Percentiles rank a stretch among this genome's conserved stretches.
Conservation (phyloP, 1,140 invertebrate species). For the Drosophila insularis region DNA sequence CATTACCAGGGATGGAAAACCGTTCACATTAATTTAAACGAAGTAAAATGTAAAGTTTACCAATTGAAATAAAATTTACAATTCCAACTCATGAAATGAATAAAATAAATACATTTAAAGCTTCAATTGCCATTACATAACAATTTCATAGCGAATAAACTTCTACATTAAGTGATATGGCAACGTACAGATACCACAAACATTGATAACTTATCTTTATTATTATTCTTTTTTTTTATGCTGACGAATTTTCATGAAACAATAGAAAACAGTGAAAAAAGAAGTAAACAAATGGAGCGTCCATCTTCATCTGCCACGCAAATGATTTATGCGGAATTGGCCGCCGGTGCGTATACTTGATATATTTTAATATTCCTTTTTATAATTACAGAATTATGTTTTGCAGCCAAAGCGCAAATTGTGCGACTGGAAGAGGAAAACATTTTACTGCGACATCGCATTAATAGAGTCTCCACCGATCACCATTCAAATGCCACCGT, state of each 20-base stretch:
- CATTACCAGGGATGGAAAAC: neutral
- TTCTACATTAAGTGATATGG: constrained; percentile 1
- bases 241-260: constrained; percentile 30
- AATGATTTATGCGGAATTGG: constrained; percentile 60
- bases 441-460: constrained; percentile 57
- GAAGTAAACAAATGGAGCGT: constrained; percentile 46
- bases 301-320: constrained; percentile 53
- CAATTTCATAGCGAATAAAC: neutral
- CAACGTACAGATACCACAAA: constrained; percentile 8
- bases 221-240: constrained; percentile 10
- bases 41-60: neutral
- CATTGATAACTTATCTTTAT: constrained; percentile 63
- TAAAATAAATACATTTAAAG: neutral
- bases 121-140: neutral
- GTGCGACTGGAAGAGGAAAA: constrained; percentile 69
- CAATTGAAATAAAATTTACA: neutral
- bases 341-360: constrained; percentile 57
- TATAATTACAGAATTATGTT: neutral
- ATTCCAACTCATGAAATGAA: neutral
- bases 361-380: neutral
- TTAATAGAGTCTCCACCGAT: constrained; percentile 45
- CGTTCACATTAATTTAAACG: neutral
- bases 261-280: neutral
- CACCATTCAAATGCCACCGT: constrained; percentile 47
- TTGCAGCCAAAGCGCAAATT: constrained; percentile 59